phyloP scores from a whole-genome alignment of 2,113 vertebrate species.

The Lagopus leucura region DNA sequence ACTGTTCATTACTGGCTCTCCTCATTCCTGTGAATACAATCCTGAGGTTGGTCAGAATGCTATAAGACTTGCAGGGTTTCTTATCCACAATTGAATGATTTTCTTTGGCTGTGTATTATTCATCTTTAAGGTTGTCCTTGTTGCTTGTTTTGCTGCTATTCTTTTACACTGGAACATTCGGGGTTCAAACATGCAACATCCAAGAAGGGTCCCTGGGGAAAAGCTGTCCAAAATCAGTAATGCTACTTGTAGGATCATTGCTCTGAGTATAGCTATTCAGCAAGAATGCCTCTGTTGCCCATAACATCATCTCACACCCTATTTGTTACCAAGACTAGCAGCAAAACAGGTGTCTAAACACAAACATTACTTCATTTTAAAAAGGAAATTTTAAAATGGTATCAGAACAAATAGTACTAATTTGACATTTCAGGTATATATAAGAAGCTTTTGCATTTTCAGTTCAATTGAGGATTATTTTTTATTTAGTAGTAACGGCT shows the following conservation, averaged over 20 bases:
- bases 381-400: neutral
- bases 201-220: neutral
- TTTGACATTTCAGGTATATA: neutral
- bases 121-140: neutral
- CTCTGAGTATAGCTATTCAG: neutral
- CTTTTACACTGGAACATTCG: neutral
- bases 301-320: neutral
- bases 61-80: neutral
- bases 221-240: neutral
- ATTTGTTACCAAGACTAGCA: neutral
- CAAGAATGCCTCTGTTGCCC: neutral
- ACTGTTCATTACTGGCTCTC: neutral
- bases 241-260: neutral
- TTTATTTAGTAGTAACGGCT: neutral
- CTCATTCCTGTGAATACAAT: neutral
- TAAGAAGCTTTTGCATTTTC: neutral
- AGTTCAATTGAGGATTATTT: neutral
- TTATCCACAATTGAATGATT: neutral
- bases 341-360: neutral
- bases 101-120: neutral
- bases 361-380: neutral
- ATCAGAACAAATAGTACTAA: neutral
- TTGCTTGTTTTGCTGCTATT: neutral
- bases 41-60: neutral
- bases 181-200: neutral